Conservation (phyloP, 2,888 invertebrate genomes). For the Epiblema foenella region DNA sequence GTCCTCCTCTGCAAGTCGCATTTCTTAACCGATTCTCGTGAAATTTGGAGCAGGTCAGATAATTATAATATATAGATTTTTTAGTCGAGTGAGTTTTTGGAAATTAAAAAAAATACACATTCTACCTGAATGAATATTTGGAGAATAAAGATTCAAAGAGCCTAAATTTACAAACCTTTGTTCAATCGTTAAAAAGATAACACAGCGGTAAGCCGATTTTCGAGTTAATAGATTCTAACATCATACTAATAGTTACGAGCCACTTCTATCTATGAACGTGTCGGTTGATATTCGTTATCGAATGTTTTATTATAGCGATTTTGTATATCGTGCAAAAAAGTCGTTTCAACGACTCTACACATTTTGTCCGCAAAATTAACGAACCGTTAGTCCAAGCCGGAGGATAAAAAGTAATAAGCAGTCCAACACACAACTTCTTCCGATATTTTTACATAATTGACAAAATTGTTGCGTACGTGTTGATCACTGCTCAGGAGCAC, state of each 20-base stretch:
- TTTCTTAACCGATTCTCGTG: too few relatives aligned
- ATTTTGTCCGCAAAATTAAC: conserved; percentile 58
- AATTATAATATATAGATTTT: too few relatives aligned
- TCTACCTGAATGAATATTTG: background rate
- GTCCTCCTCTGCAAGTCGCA: too few relatives aligned
- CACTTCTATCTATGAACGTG: background rate
- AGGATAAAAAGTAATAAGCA: conserved; percentile 74
- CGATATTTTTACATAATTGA: conserved; percentile 75
- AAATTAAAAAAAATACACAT: too few relatives aligned
- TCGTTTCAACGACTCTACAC: conserved; percentile 54
- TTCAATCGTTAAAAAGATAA: background rate
- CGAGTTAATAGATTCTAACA: background rate
- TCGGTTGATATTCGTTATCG: background rate
- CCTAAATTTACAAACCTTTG: background rate
- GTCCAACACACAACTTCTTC: conserved; percentile 69
- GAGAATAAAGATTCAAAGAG: background rate
- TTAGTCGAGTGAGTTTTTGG: too few relatives aligned
- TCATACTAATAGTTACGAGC: background rate
- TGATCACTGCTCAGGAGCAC: conserved; percentile 64
- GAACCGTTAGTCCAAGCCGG: conserved; percentile 70
- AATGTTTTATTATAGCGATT: too few relatives aligned
- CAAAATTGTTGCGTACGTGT: conserved; percentile 69
- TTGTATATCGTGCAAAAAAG: background rate
- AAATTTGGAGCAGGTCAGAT: too few relatives aligned
- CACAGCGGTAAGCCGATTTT: too few relatives aligned